Evolutionary conservation across 35 echinoderm and acorn worm genomes (phyloP).

Genomic region (Heliocidaris erythrogramma): DNA sequence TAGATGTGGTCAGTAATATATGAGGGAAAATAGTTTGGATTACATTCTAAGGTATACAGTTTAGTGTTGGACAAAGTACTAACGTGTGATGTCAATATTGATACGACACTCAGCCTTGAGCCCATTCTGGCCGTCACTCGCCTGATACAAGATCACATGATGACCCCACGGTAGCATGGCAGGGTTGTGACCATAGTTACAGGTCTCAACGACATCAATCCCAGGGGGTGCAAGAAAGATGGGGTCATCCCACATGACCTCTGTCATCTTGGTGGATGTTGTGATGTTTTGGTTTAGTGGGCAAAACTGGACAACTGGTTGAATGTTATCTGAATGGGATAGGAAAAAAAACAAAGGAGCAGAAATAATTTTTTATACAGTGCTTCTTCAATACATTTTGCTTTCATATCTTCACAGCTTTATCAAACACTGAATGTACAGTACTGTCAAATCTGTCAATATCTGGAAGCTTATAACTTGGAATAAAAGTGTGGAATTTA

Average conservation of each 20-base stretch:
- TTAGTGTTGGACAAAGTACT: not conserved
- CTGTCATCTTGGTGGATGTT: not conserved
- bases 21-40: too few relatives aligned
- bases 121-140: not conserved
- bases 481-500: too few relatives aligned
- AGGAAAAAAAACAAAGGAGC: not conserved
- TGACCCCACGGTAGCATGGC: not conserved
- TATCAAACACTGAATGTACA: too few relatives aligned
- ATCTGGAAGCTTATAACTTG: too few relatives aligned
- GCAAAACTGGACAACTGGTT: not conserved
- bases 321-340: conserved; percentile 7
- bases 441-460: too few relatives aligned
- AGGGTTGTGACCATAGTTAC: conserved; percentile 4
- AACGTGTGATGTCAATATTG: conserved; percentile 9
- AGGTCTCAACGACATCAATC: not conserved
- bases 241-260: not conserved
- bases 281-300: conserved; percentile 37
- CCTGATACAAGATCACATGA: conserved; percentile 15
- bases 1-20: too few relatives aligned
- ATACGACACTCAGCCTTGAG: conserved; percentile 16
- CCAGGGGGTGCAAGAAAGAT: not conserved
- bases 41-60: too few relatives aligned
- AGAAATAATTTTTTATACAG: too few relatives aligned
- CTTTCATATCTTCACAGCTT: too few relatives aligned
- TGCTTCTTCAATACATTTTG: too few relatives aligned